Evolutionary conservation across 2,797 vertebrate species (phyloP).

Genomic region (Coccyzus lansbergi): DNA sequence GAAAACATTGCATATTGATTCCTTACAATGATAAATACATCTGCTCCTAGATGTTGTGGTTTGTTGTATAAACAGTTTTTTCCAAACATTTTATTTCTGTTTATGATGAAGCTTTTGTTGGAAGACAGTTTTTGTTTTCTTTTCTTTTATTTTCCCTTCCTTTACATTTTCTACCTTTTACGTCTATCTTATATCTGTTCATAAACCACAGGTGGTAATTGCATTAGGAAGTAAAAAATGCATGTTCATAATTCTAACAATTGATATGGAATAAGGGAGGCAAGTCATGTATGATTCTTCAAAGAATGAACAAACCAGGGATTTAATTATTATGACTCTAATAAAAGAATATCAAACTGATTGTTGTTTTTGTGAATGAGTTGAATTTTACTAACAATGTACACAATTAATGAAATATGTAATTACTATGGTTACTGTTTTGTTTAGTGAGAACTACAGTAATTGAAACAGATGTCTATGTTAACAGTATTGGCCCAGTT

Average conservation of each 20-base stretch:
- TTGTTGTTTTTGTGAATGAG: neutral
- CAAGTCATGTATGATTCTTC: neutral
- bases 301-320: neutral
- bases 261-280: neutral
- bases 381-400: neutral
- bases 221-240: neutral
- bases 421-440: slow-evolving; percentile 61
- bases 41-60: neutral
- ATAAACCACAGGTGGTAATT: neutral
- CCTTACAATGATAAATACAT: neutral
- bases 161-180: neutral
- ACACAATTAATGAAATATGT: neutral
- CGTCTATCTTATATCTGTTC: neutral
- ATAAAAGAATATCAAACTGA: neutral
- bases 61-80: neutral
- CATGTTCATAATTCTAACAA: neutral
- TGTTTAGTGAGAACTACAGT: slow-evolving; percentile 92
- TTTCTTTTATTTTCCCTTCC: neutral
- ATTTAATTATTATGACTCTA: neutral
- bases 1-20: neutral
- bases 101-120: neutral
- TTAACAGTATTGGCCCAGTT: slow-evolving; percentile 97
- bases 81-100: neutral
- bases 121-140: neutral
- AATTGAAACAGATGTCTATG: slow-evolving; percentile 95